phyloP scores from a whole-genome alignment of 1,140 invertebrate species.

The Goniozus legneri region DNA sequence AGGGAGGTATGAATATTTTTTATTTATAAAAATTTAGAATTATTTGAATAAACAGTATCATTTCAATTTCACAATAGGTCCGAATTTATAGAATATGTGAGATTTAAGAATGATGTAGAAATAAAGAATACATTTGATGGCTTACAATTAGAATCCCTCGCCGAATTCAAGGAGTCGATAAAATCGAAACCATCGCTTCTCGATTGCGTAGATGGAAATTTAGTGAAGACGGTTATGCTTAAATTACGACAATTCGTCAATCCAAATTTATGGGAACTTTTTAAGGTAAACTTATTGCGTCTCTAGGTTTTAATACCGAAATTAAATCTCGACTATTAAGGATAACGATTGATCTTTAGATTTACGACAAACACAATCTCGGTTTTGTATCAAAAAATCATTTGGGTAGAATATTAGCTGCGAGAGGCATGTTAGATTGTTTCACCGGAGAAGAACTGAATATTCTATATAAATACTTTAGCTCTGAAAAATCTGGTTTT shows the following conservation, averaged over 20 bases:
- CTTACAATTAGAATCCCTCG: no score
- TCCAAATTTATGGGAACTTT: constrained; percentile 63
- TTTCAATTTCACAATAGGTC: constrained; percentile 41
- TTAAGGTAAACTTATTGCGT: no score
- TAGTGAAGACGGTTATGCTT: constrained; percentile 58
- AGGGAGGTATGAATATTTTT: constrained; percentile 33
- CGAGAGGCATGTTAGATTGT: constrained; percentile 59
- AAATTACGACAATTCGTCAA: constrained; percentile 57
- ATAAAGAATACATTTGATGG: no score
- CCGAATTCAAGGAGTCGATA: no score
- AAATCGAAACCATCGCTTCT: no score
- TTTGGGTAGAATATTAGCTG: constrained; percentile 60
- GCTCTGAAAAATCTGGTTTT: constrained; percentile 56
- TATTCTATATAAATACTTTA: constrained; percentile 65
- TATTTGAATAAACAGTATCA: no score
- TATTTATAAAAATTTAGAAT: constrained; percentile 7
- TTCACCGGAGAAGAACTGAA: constrained; percentile 62
- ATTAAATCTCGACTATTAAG: no score
- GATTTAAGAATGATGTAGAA: constrained; percentile 61
- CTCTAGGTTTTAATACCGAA: no score
- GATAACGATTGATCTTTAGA: constrained; percentile 56
- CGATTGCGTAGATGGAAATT: constrained; percentile 64
- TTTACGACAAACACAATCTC: constrained; percentile 62
- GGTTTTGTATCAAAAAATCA: constrained; percentile 60
- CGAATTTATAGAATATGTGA: constrained; percentile 61